Evolutionary conservation across 2,888 invertebrate species (phyloP), one percentile per base, ranked within the genome.

Genomic region (Hecatera dysodea): DNA sequence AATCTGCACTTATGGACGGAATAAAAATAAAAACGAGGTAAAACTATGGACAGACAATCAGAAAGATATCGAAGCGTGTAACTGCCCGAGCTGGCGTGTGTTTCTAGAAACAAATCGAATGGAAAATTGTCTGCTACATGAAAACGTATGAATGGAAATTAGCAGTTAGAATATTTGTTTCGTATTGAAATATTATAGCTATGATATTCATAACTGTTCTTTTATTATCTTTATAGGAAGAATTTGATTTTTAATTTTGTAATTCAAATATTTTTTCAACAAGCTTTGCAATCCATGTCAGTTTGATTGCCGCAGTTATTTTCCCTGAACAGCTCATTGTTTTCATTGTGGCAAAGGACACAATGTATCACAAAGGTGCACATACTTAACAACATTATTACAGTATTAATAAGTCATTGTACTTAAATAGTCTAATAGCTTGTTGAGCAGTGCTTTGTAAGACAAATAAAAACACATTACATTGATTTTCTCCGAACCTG

Each of bases 21-120:
- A 84, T 81, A 78, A 79, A 75, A 81, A 81, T 75, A 73, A 71
- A 82, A 78, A 52, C 67, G 29, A 81, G 66, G 79, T 84, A 69
- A 71, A 78, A 66, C 82, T 76, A 79, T 79, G 74, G 80, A 81
- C 69, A 73, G 72, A 81, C 83, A 79, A 82, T 84, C 80, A 73
- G 80, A 78, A 78, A 80, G 65, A 82, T 73, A 83, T 78, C 72
- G 73, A 48, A 82, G 80, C 78, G 81, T 82, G 78, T 84, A 83
- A 83, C 84, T 82, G 82, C 78, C 71, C 46, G 75, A 71, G 68
- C 52, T 39, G 57, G 71, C 65, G 67, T 65, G 74, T 82, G 80
- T 76, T 78, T 72, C 72, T 75, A 56, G 62, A 74, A 84, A 36
- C 72, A 74, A 76, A 80, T 82, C 67, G 75, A 82, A 80, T 64